Base-by-base conservation (phyloP, 1,140 invertebrate genomes). In the Drosophila athabasca region DNA sequence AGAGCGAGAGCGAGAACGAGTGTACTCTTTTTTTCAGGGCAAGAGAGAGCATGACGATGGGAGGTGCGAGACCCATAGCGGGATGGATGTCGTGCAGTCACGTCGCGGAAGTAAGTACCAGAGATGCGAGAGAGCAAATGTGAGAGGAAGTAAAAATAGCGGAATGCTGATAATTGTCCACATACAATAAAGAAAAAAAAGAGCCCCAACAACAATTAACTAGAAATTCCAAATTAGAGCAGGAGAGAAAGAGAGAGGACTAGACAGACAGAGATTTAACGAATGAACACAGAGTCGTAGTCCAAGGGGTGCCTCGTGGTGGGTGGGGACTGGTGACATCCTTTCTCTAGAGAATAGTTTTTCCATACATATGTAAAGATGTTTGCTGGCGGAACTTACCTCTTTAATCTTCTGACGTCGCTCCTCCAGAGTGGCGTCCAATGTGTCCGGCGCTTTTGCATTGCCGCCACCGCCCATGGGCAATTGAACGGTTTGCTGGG, bases 371-470 rank as follows among this genome's bases (percentile, higher is more conserved):
- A 49, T 19, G 17, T 19, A 13, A 44, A 58, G 48, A 45, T 45
- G 50, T 26, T 31, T 45, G 11, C 26, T 3, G 41, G 31, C 19
- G 17, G n/a, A 6, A 79, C 82, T 78, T 39, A 87, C 82, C 82
- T 82, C 83, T 88, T 87, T 87, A 7, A 87, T 59, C 61, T 87
- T 87, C 0, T 44, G 65, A 39, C 82, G 82, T n/a, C 85, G 85
- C 53, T 87, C 79, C 51, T 88, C 75, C 57, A 79, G 29, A 3
- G 55, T 65, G 13, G 54, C 26, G 19, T 87, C 81, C n/a, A 74
- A 6, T 0, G 61, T 29, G 31, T 74, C 71, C 48, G 71, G 17
- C 22, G 65, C 66, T 24, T 84, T 62, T 1, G 60, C 53, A 44
- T 82, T 64, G 3, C 65, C 43, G 8, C 52, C 65, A 15, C 60